Conservation (phyloP, 2,113 vertebrate species). For the Columba livia region DNA sequence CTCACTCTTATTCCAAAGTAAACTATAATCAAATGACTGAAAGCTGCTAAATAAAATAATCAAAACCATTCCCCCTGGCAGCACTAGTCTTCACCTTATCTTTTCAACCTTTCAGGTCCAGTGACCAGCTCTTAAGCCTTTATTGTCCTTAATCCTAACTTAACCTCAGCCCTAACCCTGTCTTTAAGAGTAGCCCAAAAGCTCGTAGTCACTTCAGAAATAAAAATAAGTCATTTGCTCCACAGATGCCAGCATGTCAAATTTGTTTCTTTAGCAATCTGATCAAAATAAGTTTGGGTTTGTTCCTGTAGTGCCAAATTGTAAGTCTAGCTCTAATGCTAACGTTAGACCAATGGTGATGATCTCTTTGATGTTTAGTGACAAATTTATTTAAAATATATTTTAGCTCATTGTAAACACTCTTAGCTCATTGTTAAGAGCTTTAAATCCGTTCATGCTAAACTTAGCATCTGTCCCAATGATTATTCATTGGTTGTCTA, state of each 20-base stretch:
- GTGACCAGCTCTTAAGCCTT: background rate
- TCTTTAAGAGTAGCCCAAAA: background rate
- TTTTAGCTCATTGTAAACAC: background rate
- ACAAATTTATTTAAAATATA: background rate
- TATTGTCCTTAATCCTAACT: background rate
- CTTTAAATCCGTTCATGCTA: background rate
- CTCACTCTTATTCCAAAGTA: background rate
- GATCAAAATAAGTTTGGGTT: background rate
- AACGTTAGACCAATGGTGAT: background rate
- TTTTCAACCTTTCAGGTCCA: background rate
- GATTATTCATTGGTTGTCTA: background rate
- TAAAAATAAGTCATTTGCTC: background rate
- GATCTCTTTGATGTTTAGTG: background rate
- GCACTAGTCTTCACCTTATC: background rate
- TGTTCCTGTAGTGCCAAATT: background rate
- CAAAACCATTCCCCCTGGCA: background rate
- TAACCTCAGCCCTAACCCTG: background rate
- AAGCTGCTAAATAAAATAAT: background rate
- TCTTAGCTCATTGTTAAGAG: background rate
- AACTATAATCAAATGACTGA: background rate
- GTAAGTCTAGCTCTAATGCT: background rate
- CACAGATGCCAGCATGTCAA: background rate
- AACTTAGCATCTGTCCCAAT: background rate
- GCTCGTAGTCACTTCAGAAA: background rate
- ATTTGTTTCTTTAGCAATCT: background rate